phyloP scores from a whole-genome alignment of 1,140 invertebrate genomes.

The Leptopilina clavipes region DNA sequence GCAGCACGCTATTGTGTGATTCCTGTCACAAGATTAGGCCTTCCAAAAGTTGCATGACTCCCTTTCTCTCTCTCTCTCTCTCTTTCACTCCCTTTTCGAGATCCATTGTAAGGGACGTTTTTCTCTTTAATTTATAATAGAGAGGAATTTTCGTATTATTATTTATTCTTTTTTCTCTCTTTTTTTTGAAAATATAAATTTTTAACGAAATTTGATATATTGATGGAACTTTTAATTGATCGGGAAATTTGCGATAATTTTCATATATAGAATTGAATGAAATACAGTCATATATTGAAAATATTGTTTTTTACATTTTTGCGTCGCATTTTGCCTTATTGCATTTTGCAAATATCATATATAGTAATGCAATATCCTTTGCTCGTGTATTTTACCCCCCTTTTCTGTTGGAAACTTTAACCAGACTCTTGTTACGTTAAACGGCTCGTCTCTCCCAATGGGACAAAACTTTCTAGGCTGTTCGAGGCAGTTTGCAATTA shows the following conservation, averaged over 20 bases:
- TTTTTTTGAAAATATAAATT: too few species aligned
- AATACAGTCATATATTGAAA: too few species aligned
- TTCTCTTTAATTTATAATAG: too few species aligned
- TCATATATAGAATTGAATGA: too few species aligned
- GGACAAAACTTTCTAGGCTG: constrained; percentile 46
- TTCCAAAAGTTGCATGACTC: background rate
- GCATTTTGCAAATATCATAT: constrained; percentile 11
- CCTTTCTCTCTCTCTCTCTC: too few species aligned
- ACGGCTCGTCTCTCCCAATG: constrained; percentile 22
- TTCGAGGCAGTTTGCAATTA: constrained; percentile 54
- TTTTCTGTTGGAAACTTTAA: constrained; percentile 18
- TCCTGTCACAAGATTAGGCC: constrained; percentile 8
- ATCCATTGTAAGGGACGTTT: background rate
- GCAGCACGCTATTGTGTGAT: constrained; percentile 2
- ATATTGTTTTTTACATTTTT: too few species aligned
- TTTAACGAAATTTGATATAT: too few species aligned
- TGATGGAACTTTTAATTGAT: too few species aligned
- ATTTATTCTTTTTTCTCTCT: too few species aligned
- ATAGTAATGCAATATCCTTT: constrained; percentile 8
- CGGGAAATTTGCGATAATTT: too few species aligned
- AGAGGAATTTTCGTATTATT: background rate
- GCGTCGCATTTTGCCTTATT: background rate
- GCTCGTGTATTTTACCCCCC: constrained; percentile 1
- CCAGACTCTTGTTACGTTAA: constrained; percentile 28
- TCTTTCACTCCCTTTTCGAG: too few species aligned